phyloP scores from a whole-genome alignment of 2,113 vertebrate genomes.

The Acinonyx jubatus region DNA sequence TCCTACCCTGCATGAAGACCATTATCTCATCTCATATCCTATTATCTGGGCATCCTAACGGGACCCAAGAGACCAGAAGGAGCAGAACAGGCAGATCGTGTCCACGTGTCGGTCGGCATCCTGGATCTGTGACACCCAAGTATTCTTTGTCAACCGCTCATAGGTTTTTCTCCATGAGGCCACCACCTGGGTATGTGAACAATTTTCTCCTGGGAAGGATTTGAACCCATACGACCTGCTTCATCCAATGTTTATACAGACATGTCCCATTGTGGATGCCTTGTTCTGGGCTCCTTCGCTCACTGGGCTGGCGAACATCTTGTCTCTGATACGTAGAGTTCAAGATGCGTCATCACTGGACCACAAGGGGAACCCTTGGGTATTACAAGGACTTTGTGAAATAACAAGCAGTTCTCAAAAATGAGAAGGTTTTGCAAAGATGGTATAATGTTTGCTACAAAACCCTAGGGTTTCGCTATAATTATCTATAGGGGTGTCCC shows the following conservation, averaged over 20 bases:
- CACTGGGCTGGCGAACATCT: background rate
- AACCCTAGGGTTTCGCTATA: background rate
- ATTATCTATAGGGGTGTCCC: background rate
- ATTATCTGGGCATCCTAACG: background rate
- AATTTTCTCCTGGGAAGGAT: background rate
- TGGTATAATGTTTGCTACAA: background rate
- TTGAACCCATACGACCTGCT: too few relatives aligned
- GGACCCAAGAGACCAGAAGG: background rate
- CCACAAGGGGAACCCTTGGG: background rate
- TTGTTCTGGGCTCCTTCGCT: background rate
- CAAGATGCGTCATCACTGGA: background rate
- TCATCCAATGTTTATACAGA: background rate
- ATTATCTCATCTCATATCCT: background rate
- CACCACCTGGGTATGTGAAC: background rate
- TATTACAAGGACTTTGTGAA: background rate
- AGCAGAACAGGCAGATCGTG: background rate
- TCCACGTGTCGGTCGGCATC: rapidly evolving
- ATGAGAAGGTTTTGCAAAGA: background rate
- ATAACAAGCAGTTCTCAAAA: background rate
- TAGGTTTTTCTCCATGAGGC: background rate
- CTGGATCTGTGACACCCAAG: background rate
- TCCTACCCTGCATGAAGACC: background rate
- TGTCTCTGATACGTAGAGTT: background rate
- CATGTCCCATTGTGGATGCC: background rate
- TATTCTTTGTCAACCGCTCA: background rate